Base-by-base conservation (phyloP, 1,140 invertebrate genomes). In the Formica selysi region DNA sequence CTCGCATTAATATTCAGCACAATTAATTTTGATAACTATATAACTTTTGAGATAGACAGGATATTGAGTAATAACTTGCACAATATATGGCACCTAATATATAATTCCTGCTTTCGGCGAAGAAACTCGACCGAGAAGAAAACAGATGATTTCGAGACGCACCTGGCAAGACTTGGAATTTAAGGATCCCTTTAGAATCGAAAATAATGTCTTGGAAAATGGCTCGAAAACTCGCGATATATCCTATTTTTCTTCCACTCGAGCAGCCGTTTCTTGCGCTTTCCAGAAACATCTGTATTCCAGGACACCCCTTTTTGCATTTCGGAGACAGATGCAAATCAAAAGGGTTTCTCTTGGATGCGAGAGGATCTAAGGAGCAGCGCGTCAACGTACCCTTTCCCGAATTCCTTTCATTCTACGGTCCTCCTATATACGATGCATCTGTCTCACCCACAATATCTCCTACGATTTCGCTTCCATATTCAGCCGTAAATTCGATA, bases 201-300 rank as follows among this genome's bases (percentile, higher is more conserved):
- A 68, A 83, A 85, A 76, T 86, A 90, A 38, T 80, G 86, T 91
- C 89, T 91, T 91, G 54, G 41, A 44, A 41, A 84, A 32, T 26
- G 78, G 65, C 3, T 48, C 57, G 83, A 41, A 26, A 64, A 83
- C 78, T 67, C 73, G 87, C 92, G 87, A 86, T 87, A 51, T 51
- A 90, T 92, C 89, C 85, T 71, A 90, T 90, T 90, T 91, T 91
- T 87, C 87, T 93, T 94, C 91, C 93, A 93, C 92, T 93, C 87
- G 90, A 94, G 85, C 81, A 80, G 78, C 36, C 89, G 87, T 81
- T 88, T 76, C 65, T 76, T 71, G 67, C 81, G 62, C 44, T 54
- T 79, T 83, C 62, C 59, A n/a, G 84, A 83, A 90, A 92, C 92
- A 93, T 94, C 93, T 94, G 93, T 93, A 93, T 94, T 92, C 92